These are phyloP conservation scores for Ichneumon xanthorius DNA, from an alignment of 2,888 invertebrate species.

Conservation along the genomic window DNA sequence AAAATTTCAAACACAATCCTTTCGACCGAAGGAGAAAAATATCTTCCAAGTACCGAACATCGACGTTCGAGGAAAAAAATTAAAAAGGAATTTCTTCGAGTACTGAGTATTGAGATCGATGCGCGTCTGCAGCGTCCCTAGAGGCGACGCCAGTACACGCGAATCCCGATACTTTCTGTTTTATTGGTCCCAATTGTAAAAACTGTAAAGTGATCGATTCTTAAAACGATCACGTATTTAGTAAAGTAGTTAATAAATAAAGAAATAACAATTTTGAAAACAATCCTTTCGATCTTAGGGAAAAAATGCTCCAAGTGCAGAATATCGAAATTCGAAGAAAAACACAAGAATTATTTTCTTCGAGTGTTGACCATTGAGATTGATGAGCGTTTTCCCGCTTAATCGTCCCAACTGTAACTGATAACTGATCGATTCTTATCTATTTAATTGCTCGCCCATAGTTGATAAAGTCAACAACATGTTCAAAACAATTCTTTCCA, in stretches of 20 bases:
- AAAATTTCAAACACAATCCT: background rate
- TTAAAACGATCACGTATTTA: too few species aligned
- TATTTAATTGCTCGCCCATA: background rate
- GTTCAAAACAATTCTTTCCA: too few species aligned
- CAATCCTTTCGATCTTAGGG: background rate
- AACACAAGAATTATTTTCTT: too few species aligned
- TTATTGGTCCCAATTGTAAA: background rate
- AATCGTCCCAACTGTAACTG: too few species aligned
- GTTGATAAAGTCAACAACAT: background rate
- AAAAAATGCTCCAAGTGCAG: background rate
- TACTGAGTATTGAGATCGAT: conserved; percentile 67
- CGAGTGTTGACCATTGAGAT: too few species aligned
- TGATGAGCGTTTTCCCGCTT: too few species aligned
- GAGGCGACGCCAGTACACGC: conserved; percentile 68
- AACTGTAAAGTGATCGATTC: background rate
- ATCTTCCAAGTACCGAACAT: background rate
- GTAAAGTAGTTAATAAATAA: background rate
- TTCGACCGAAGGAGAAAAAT: background rate
- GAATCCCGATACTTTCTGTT: conserved; percentile 2
- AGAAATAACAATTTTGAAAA: background rate
- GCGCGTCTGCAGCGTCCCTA: conserved; percentile 69
- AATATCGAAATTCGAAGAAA: too few species aligned
- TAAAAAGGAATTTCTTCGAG: too few species aligned
- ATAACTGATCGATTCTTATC: background rate
- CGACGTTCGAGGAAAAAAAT: too few species aligned